These are phyloP conservation scores for Syrphus vitripennis DNA, from an alignment of 2,888 invertebrate species.

Conservation along the genomic window DNA sequence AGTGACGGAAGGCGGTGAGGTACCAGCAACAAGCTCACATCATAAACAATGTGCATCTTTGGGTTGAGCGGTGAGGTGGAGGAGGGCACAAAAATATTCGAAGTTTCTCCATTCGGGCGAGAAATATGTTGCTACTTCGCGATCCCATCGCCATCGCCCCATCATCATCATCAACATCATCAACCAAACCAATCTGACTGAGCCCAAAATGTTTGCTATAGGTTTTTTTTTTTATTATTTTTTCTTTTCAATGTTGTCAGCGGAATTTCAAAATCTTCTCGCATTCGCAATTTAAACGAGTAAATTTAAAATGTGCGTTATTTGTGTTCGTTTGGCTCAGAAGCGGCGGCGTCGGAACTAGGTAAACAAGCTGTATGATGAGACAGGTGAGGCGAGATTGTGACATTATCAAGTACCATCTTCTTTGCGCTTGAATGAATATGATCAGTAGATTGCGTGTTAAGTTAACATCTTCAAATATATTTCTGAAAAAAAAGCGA, in stretches of 20 bases:
- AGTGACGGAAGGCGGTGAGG: background rate
- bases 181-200: background rate
- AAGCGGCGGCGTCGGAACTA: constrained; percentile 2
- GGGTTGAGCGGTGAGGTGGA: too few relatives aligned
- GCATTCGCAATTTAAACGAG: constrained; percentile 21
- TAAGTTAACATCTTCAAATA: constrained; percentile 56
- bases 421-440: constrained; percentile 40
- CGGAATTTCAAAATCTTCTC: constrained; percentile 60
- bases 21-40: constrained; percentile 4
- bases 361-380: constrained; percentile 25
- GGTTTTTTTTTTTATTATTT: background rate
- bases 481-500: constrained; percentile 18
- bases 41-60: constrained; percentile 54
- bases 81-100: constrained; percentile 39
- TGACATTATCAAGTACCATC: constrained; percentile 55
- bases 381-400: constrained; percentile 36
- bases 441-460: constrained; percentile 59
- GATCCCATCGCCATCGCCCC: background rate
- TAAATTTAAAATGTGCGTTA: too few relatives aligned
- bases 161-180: background rate
- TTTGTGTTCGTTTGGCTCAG: background rate
- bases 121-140: constrained; percentile 34
- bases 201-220: constrained; percentile 36
- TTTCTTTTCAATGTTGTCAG: constrained; percentile 10
- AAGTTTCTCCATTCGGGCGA: constrained; percentile 61